Percentiles rank a stretch among this genome's conserved stretches.
These are phyloP conservation scores for Anthonomus grandis DNA, from an alignment of 1,140 invertebrate genomes.

Conservation along the genomic window DNA sequence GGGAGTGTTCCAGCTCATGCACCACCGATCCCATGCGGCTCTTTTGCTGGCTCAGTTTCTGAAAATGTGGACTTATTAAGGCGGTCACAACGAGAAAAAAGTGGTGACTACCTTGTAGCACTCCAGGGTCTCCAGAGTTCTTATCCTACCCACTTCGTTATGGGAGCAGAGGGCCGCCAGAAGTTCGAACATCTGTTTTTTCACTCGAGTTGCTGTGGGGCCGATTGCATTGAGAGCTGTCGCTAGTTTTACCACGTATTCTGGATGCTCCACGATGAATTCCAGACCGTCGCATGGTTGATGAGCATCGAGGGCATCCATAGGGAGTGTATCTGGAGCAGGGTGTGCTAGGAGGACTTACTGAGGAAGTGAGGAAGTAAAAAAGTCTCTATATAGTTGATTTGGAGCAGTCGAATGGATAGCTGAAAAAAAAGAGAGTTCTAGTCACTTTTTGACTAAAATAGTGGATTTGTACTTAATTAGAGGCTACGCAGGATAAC, in stretches of 20 bases:
- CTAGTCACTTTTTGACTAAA: too few relatives aligned
- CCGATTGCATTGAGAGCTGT: conserved; percentile 83
- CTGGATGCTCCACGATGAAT: conserved; percentile 89
- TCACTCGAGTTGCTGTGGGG: conserved; percentile 63
- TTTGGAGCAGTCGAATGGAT: background rate
- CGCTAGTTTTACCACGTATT: conserved; percentile 88
- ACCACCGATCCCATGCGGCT: conserved; percentile 87
- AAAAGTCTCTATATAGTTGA: background rate
- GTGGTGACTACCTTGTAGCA: conserved; percentile 71
- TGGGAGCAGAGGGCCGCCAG: conserved; percentile 87
- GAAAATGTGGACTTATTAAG: conserved; percentile 33
- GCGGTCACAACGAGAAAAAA: background rate
- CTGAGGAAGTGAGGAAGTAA: background rate
- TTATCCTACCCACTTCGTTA: conserved; percentile 77
- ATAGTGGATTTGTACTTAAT: too few relatives aligned
- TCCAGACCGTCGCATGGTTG: conserved; percentile 77
- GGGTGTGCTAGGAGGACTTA: background rate
- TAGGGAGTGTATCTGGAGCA: background rate
- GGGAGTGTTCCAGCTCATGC: conserved; percentile 77
- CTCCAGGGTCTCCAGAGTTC: conserved; percentile 82
- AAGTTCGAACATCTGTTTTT: conserved; percentile 90
- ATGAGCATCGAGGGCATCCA: conserved; percentile 9
- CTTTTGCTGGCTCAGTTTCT: conserved; percentile 77
- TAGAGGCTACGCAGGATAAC: too few relatives aligned
- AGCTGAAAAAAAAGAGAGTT: background rate